phyloP scores from a whole-genome alignment of 2,113 vertebrate species.

The Haplochromis vanheusdeni region DNA sequence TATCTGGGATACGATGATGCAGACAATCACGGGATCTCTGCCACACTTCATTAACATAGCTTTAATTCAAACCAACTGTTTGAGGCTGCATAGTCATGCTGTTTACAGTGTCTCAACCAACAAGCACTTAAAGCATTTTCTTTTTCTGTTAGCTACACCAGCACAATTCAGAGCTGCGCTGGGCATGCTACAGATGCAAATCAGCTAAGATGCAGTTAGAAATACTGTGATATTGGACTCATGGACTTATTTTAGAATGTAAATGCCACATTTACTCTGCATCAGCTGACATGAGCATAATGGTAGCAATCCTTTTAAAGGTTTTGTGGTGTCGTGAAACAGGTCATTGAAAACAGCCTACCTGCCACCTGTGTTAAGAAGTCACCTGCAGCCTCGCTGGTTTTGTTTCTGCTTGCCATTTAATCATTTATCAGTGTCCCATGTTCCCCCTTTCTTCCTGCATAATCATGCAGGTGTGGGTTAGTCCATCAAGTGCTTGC shows the following conservation, averaged over 20 bases:
- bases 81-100: neutral
- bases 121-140: neutral
- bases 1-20: neutral
- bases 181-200: neutral
- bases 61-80: neutral
- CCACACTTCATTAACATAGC: neutral
- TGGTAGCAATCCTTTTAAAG: neutral
- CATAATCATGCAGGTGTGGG: constrained; percentile 53
- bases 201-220: neutral
- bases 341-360: constrained; percentile 16
- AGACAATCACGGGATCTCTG: neutral
- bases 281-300: neutral
- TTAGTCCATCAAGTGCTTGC: neutral
- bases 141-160: neutral
- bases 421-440: neutral
- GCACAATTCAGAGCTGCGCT: neutral
- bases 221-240: neutral
- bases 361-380: constrained; percentile 28
- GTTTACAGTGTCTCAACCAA: neutral
- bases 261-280: neutral
- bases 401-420: constrained; percentile 13
- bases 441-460: neutral
- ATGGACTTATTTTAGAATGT: neutral
- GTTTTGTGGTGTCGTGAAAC: neutral
- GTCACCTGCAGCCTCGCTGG: constrained; percentile 32